phyloP scores from a whole-genome alignment of 37 sponge, comb jelly and placozoan species.

The Haliclona indistincta region DNA sequence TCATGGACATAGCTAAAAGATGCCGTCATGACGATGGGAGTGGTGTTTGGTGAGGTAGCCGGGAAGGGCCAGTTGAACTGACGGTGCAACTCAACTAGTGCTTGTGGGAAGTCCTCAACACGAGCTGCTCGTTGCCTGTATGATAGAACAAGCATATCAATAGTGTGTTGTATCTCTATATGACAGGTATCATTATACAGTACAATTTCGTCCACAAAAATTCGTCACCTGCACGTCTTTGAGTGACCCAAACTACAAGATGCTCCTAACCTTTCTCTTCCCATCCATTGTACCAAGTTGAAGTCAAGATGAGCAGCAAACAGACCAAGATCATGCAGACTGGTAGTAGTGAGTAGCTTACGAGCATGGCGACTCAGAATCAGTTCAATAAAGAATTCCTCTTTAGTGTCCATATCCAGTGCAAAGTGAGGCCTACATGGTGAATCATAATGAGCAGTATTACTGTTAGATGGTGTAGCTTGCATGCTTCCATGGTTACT shows the following conservation, averaged over 20 bases:
- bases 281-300: constrained; percentile 68
- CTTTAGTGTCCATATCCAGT: constrained; percentile 67
- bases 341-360: constrained; percentile 56
- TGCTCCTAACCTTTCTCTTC: constrained; percentile 79
- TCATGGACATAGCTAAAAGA: not conserved
- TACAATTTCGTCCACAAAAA: not conserved
- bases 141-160: not conserved
- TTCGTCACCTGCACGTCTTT: too few relatives aligned
- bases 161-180: not conserved
- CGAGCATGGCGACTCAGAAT: constrained; percentile 86
- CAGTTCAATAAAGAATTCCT: constrained; percentile 88
- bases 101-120: constrained; percentile 47
- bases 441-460: not conserved
- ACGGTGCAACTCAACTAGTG: constrained; percentile 46
- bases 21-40: constrained; percentile 1
- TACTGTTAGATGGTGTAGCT: not conserved
- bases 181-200: not conserved
- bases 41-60: not conserved
- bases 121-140: constrained; percentile 58
- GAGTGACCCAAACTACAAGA: not conserved
- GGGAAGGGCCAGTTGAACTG: constrained; percentile 77
- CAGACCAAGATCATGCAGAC: constrained; percentile 75
- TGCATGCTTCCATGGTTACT: not conserved
- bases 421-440: constrained; percentile 81
- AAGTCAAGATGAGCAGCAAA: constrained; percentile 90